Evolutionary conservation across 1,140 invertebrate genomes (phyloP).

Genomic region (Drosophila punjabiensis): DNA sequence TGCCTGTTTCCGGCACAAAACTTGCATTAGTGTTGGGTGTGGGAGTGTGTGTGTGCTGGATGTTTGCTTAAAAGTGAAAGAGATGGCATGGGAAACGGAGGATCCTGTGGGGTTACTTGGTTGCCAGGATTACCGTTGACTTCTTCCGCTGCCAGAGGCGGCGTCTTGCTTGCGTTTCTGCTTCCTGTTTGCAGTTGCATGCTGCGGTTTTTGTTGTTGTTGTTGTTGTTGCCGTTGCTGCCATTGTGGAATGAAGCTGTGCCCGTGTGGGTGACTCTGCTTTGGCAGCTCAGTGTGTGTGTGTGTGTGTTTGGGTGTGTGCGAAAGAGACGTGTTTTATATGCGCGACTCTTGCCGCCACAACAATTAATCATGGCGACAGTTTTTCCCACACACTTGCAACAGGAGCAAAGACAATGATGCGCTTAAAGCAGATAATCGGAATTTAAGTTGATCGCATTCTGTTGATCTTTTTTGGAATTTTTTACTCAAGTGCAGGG

Average conservation of each 20-base stretch:
- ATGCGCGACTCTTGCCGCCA: constrained; percentile 79
- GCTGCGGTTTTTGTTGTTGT: constrained; percentile 67
- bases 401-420: constrained; percentile 40
- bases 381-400: constrained; percentile 68
- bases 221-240: constrained; percentile 30
- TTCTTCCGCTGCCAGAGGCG: constrained; percentile 82
- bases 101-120: constrained; percentile 25
- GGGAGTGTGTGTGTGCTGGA: constrained; percentile 22
- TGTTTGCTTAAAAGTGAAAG: constrained; percentile 45
- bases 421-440: constrained; percentile 44
- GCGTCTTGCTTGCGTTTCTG: constrained; percentile 80
- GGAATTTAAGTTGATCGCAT: constrained; percentile 35
- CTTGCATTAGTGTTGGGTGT: constrained; percentile 70
- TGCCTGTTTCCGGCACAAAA: constrained; percentile 83
- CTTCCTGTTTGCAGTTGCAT: constrained; percentile 76
- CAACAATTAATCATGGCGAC: constrained; percentile 82
- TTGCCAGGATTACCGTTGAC: constrained; percentile 68
- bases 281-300: background rate
- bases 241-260: constrained; percentile 39
- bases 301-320: constrained; percentile 7
- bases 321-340: constrained; percentile 63
- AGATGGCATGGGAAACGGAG: constrained; percentile 23
- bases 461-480: background rate
- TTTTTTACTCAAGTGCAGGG: background rate
- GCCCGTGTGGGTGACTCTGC: constrained; percentile 1